Evolutionary conservation across 30 jellyfish, hydroid and myxozoan species (phyloP).

Genomic region (Euphysa ruthae): DNA sequence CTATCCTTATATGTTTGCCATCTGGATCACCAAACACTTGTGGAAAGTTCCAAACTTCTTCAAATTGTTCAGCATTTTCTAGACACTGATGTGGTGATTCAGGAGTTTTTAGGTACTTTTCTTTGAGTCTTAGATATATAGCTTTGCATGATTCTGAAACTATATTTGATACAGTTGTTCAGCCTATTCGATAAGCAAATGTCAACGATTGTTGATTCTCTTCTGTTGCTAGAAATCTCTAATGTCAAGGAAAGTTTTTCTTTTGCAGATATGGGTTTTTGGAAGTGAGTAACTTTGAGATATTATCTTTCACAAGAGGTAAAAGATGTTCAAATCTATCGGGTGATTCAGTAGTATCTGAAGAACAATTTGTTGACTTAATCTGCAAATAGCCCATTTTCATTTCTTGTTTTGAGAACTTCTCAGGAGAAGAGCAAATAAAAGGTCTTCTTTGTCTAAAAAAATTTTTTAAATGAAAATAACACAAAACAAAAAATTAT

Average conservation of each 20-base stretch:
- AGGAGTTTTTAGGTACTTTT: neutral
- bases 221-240: conserved; percentile 36
- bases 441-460: too few relatives aligned
- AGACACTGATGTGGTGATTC: conserved; percentile 2
- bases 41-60: conserved; percentile 28
- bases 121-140: conserved; percentile 4
- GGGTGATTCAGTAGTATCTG: too few relatives aligned
- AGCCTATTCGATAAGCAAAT: conserved; percentile 15
- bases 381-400: too few relatives aligned
- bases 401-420: too few relatives aligned
- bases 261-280: conserved; percentile 17
- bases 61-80: neutral
- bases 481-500: too few relatives aligned
- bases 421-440: too few relatives aligned
- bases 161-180: conserved; percentile 17
- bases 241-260: conserved; percentile 30
- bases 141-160: conserved; percentile 25
- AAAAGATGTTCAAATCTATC: conserved; percentile 45
- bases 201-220: conserved; percentile 26
- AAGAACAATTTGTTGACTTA: too few relatives aligned
- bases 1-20: conserved; percentile 22
- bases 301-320: neutral
- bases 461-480: too few relatives aligned
- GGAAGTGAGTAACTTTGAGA: neutral
- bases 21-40: conserved; percentile 25